Evolutionary conservation across 2,888 invertebrate genomes (phyloP), one percentile per base, ranked within the genome.

Genomic region (Charanyca ferruginea): DNA sequence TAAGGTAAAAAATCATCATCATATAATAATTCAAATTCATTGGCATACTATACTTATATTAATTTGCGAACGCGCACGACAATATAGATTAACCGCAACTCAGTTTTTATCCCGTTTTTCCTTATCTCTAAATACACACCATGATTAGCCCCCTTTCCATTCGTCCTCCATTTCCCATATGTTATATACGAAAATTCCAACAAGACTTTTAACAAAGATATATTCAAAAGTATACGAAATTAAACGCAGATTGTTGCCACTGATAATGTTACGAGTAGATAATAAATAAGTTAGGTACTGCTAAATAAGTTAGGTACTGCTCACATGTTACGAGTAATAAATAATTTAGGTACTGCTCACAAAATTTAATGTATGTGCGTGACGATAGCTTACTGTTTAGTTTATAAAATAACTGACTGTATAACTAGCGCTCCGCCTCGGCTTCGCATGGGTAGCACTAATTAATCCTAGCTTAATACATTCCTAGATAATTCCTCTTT

Each of bases 271-370:
- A 35, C 42, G 44, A 38, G 62, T 45, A n/a, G n/a, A n/a, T n/a
- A 72, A 72, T 59, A 22, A 68, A 72, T 75, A 54, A 61, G n/a
- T n/a, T n/a, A n/a, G n/a, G n/a, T n/a, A n/a, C n/a, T n/a, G n/a
- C n/a, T n/a, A n/a, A n/a, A n/a, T n/a, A n/a, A n/a, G n/a, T n/a
- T n/a, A n/a, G n/a, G n/a, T n/a, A 74, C 41, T 54, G 59, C 45
- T 74, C n/a, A n/a, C n/a, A 66, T 44, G 73, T 73, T 57, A 35
- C 42, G 44, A 38, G 62, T 45, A n/a, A 72, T 59, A 22, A 68
- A 72, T 75, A 54, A 61, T n/a, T n/a, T n/a, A n/a, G n/a, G n/a
- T n/a, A 75, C 42, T 55, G 60, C 47, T 75, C 68, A 67, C 45
- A 42, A 52, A 74, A 49, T 49, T 41, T 32, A 23, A 51, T 42